Base-by-base conservation (phyloP, 2,888 invertebrate genomes). In the Lampropteryx suffumata region DNA sequence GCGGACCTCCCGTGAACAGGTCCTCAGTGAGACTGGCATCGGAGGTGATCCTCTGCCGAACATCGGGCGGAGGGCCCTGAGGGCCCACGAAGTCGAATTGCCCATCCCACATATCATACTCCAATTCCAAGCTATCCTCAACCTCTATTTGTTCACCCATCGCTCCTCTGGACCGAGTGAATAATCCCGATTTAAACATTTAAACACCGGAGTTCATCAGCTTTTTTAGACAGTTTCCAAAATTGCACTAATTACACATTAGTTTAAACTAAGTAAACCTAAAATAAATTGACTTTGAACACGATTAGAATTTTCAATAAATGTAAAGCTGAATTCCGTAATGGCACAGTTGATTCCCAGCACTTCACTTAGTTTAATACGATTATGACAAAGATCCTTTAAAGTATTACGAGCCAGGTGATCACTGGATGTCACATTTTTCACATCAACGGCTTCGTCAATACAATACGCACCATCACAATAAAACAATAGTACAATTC, bases 61-160 rank as follows among this genome's bases (percentile, higher is more conserved):
- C 64, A 54, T 79, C 82, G 10, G 81, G 79, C 1, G 83, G 75
- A 1, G 84, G 76, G 2, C 80, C 87, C 65, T 90, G 91, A 7
- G 92, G 91, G 33, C 95, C 95, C 65, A 95, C 92, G 82, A 96
- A 95, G 84, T 96, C 95, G 72, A 96, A 96, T 86, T 96, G 96
- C 51, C 96, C 96, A 79, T 96, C 95, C 96, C 96, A 96, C 93
- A 96, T 94, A 76, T 96, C 96, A 81, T 95, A 95, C 81, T 95
- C 95, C 82, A 96, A 90, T 73, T 95, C 95, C 68, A 94, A 81
- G 73, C 92, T 92, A 64, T 92, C 92, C 71, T 85, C 91, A 56
- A 84, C 84, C 44, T 90, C 91, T 49, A 86, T 73, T 30, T 81
- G 72, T 59, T 90, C 90, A 71, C 82, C 83, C 88, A 90, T 89